These are phyloP conservation scores for Bombylius major DNA, from an alignment of 2,888 invertebrate genomes.

Conservation along the genomic window DNA sequence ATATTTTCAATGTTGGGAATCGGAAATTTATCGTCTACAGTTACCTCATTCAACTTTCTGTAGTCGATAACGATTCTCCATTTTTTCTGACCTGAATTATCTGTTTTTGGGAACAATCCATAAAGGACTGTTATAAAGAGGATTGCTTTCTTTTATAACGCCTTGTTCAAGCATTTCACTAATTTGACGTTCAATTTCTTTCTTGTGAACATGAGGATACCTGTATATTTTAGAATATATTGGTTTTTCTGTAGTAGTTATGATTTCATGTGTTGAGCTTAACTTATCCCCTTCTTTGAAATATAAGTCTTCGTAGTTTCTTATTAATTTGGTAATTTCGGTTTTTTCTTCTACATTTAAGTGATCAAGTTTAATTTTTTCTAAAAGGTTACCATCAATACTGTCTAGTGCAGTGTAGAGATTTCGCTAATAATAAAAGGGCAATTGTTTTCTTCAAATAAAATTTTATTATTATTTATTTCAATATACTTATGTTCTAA, in stretches of 20 bases:
- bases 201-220: slow-evolving; percentile 11
- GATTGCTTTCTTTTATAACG: slow-evolving; percentile 8
- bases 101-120: slow-evolving; percentile 14
- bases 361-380: neutral
- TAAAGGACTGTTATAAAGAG: slow-evolving; percentile 13
- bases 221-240: slow-evolving; percentile 11
- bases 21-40: slow-evolving; percentile 14
- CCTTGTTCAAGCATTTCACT: slow-evolving; percentile 8
- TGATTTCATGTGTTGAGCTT: slow-evolving; percentile 9
- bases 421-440: neutral
- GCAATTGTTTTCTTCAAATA: neutral
- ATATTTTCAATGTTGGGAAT: slow-evolving; percentile 15
- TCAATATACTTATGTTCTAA: neutral
- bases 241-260: slow-evolving; percentile 8
- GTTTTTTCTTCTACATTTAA: neutral
- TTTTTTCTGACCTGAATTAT: slow-evolving; percentile 10
- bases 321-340: slow-evolving; percentile 1
- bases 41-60: slow-evolving; percentile 8
- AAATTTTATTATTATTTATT: neutral
- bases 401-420: neutral
- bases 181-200: slow-evolving; percentile 11
- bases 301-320: slow-evolving; percentile 6
- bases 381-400: neutral
- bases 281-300: slow-evolving; percentile 8
- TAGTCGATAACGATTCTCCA: slow-evolving; percentile 13